phyloP scores from a whole-genome alignment of 2,888 invertebrate genomes.

The Chymomyza fuscimana region DNA sequence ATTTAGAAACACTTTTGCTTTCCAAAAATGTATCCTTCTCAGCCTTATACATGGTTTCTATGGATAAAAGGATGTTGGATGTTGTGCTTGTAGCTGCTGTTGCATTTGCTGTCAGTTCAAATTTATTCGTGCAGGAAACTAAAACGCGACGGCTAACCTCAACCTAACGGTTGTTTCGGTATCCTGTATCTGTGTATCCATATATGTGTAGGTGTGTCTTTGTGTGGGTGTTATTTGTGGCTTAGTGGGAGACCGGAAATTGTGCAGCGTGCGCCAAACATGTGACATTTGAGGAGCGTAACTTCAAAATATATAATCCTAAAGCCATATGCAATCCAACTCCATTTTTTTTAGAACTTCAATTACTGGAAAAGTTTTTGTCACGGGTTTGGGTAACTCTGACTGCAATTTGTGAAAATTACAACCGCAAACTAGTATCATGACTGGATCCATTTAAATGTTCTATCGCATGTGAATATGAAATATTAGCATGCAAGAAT shows the following conservation, averaged over 20 bases:
- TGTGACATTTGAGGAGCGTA: not conserved
- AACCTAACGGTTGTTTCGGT: not conserved
- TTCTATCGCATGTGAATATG: constrained; percentile 44
- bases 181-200: not conserved
- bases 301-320: not conserved
- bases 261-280: not conserved
- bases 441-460: constrained; percentile 36
- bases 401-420: constrained; percentile 33
- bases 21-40: not conserved
- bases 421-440: constrained; percentile 24
- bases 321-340: not conserved
- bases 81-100: not conserved
- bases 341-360: not conserved
- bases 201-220: not conserved
- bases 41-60: too few relatives aligned
- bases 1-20: not conserved
- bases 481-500: constrained; percentile 45
- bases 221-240: not conserved
- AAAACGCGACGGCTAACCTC: not conserved
- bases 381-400: constrained; percentile 2
- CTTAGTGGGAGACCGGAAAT: not conserved
- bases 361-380: too few relatives aligned
- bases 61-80: too few relatives aligned
- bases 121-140: constrained; percentile 40
- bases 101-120: constrained; percentile 34